Evolutionary conservation across 2,888 invertebrate species (phyloP), one percentile per base, ranked within the genome.

Genomic region (Ctena decussata): DNA sequence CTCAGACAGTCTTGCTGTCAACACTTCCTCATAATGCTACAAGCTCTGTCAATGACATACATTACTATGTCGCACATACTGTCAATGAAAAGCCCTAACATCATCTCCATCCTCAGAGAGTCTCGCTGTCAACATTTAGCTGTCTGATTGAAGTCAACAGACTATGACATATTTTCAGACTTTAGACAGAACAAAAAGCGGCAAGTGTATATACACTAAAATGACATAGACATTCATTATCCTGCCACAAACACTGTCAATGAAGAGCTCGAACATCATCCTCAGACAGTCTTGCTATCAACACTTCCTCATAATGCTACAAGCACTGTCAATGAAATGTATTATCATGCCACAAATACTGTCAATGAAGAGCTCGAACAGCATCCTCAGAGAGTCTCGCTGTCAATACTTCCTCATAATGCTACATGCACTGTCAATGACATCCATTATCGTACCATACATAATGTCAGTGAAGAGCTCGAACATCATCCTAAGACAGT

Each of bases 71-170:
- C n/a, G n/a, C n/a, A n/a, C n/a, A n/a, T n/a, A n/a, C n/a, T n/a
- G n/a, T 92, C 83, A 94, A 72, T 91, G 87, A n/a, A 94, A 87
- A 30, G 93, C 93, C 39, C 89, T 87, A 1, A 94, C 93, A 84
- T 93, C 94, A 65, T 91, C 91, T 72, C 93, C 93, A 74, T 93
- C 93, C 78, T 87, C 85, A 41, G 84, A 87, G 11, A 76, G 71
- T 32, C 85, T 86, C 41, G 89, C 87, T 44, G 89, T 87, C 18
- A 91, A 86, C 18, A 91, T 91, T 44, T 91, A n/a, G n/a, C n/a
- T n/a, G n/a, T n/a, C n/a, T n/a, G n/a, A n/a, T n/a, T n/a, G n/a
- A n/a, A n/a, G n/a, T n/a, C n/a, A n/a, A n/a, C n/a, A n/a, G n/a
- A n/a, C n/a, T n/a, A n/a, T n/a, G n/a, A n/a, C n/a, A n/a, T n/a